These are phyloP conservation scores for Enteromius argenteus DNA, from an alignment of 2,797 vertebrate species.

Conservation along the genomic window DNA sequence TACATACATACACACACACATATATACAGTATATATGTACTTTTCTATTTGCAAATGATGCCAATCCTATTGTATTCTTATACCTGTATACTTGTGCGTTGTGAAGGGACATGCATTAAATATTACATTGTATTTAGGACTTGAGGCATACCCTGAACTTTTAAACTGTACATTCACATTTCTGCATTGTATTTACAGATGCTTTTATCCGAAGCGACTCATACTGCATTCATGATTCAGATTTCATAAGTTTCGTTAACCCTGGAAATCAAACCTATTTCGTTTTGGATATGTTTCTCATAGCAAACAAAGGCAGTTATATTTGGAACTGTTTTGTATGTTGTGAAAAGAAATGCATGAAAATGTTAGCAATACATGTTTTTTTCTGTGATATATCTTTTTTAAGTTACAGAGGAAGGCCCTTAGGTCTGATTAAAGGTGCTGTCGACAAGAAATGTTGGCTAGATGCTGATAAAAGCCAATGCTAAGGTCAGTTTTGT, in stretches of 20 bases:
- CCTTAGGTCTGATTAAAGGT: slow-evolving; percentile 12
- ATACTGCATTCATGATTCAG: neutral
- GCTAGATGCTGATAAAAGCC: slow-evolving; percentile 12
- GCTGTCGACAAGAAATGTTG: neutral
- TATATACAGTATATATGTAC: too few relatives aligned
- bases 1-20: too few relatives aligned
- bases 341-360: neutral
- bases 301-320: neutral
- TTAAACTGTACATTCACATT: neutral
- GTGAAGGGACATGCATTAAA: neutral
- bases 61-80: too few relatives aligned
- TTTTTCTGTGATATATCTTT: neutral
- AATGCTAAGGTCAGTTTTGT: slow-evolving; percentile 18
- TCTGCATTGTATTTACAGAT: neutral
- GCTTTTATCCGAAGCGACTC: neutral
- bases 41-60: too few relatives aligned
- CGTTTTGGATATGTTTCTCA: neutral
- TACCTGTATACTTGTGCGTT: neutral
- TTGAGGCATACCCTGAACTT: neutral
- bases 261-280: neutral
- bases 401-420: neutral
- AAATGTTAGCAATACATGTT: neutral
- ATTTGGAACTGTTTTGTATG: neutral
- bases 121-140: neutral
- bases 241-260: neutral